Conservation (phyloP, 2,113 vertebrate genomes). For the Catagonus wagneri region DNA sequence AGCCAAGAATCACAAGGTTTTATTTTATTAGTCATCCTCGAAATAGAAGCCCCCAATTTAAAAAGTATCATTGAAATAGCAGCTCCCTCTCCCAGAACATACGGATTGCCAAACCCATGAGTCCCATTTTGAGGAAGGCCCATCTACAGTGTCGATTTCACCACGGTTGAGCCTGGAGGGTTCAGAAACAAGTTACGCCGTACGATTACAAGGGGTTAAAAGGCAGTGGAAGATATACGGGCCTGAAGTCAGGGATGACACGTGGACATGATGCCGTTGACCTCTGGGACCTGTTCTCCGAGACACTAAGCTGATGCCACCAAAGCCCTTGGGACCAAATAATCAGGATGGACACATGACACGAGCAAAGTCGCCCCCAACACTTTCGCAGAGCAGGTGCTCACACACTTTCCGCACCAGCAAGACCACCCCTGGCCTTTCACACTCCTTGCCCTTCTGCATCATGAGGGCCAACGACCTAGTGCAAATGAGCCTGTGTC, state of each 20-base stretch:
- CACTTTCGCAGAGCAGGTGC: fast-evolving
- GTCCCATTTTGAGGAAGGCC: background rate
- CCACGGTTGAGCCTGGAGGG: background rate
- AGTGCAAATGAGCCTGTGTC: background rate
- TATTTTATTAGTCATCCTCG: background rate
- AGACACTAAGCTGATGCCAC: background rate
- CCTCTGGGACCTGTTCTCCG: background rate
- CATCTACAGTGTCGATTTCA: background rate
- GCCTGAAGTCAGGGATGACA: fast-evolving
- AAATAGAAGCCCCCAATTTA: background rate
- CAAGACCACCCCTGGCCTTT: background rate
- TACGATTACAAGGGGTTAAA: background rate
- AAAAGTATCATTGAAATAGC: background rate
- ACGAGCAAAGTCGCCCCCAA: fast-evolving
- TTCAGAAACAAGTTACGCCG: background rate
- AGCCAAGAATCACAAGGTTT: background rate
- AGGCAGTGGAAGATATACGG: background rate
- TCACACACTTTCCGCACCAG: background rate
- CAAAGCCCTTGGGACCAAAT: background rate
- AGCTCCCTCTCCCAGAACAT: background rate
- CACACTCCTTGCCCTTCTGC: background rate
- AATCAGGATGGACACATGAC: background rate
- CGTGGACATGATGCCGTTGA: background rate
- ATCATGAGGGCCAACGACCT: background rate
- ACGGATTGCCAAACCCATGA: background rate